Evolutionary conservation across 2,888 invertebrate species (phyloP).

Genomic region (Parochlus steinenii): DNA sequence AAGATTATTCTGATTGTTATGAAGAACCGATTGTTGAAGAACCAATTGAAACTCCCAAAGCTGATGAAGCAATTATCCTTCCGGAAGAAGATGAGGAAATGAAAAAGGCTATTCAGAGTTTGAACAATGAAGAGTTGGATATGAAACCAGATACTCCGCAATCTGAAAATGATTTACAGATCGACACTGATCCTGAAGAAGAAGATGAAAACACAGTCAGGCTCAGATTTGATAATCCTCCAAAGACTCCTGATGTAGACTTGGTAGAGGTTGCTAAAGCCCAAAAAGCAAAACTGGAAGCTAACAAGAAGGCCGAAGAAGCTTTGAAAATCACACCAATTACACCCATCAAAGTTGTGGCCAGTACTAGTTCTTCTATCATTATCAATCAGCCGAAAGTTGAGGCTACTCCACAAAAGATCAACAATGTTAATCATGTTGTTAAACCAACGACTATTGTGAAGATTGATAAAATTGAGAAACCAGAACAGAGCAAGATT

Average conservation of each 20-base stretch:
- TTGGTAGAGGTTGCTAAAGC: constrained; percentile 36
- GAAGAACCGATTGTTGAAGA: constrained; percentile 36
- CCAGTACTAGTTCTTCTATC: constrained; percentile 12
- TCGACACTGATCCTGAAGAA: constrained; percentile 75
- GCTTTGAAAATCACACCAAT: neutral
- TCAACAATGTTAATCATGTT: constrained; percentile 27
- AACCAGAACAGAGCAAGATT: too few relatives aligned
- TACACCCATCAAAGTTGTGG: neutral
- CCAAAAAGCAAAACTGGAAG: neutral
- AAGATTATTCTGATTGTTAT: constrained; percentile 38
- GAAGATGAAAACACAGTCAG: constrained; percentile 35
- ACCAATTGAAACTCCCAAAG: constrained; percentile 30
- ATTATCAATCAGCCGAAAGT: constrained; percentile 19
- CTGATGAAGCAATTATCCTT: constrained; percentile 35
- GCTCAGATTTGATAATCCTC: constrained; percentile 30
- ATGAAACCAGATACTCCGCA: constrained; percentile 72
- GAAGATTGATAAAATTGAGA: neutral
- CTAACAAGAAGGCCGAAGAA: neutral
- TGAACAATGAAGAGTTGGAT: constrained; percentile 52
- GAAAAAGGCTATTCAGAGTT: constrained; percentile 66
- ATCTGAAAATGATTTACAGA: constrained; percentile 67
- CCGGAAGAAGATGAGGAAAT: constrained; percentile 69
- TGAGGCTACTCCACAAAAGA: constrained; percentile 26
- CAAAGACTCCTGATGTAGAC: constrained; percentile 33
- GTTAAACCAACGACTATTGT: constrained; percentile 12